A percentile compares a stretch with the other conserved stretches of the same genome.
Evolutionary conservation across 2,888 invertebrate species (phyloP).

Genomic region (Acrocera orbiculus): DNA sequence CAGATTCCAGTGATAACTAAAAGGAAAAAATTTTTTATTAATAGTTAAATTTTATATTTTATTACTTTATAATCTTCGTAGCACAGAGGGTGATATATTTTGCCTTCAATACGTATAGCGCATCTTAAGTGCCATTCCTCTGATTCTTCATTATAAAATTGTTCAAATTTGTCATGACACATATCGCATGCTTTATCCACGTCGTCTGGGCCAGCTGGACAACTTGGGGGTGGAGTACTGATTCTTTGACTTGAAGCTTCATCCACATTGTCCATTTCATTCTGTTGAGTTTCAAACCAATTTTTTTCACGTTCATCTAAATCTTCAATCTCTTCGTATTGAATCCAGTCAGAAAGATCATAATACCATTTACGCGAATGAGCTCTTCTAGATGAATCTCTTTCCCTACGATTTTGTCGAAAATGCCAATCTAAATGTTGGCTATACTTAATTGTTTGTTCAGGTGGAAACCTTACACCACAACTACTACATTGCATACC

Average conservation of each 20-base stretch:
- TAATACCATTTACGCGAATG: slow-evolving; percentile 83
- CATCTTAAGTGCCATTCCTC: slow-evolving; percentile 94
- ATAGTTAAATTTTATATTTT: no score
- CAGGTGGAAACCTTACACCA: slow-evolving; percentile 82
- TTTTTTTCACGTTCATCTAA: slow-evolving; percentile 77
- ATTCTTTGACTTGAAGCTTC: slow-evolving; percentile 34
- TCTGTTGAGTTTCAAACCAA: slow-evolving; percentile 62
- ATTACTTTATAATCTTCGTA: slow-evolving; percentile 67
- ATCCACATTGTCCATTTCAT: slow-evolving; percentile 37
- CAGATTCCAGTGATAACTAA: no score
- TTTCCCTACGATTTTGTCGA: slow-evolving; percentile 74
- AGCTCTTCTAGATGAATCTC: slow-evolving; percentile 68
- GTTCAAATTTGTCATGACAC: slow-evolving; percentile 84
- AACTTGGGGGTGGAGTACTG: slow-evolving; percentile 46
- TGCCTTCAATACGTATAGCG: slow-evolving; percentile 56
- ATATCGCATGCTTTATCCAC: slow-evolving; percentile 61
- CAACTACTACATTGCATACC: slow-evolving; percentile 96
- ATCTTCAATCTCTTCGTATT: slow-evolving; percentile 87
- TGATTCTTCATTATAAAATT: slow-evolving; percentile 90
- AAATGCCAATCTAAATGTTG: slow-evolving; percentile 99
- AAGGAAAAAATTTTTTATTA: no score
- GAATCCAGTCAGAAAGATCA: slow-evolving; percentile 77
- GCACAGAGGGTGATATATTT: slow-evolving; percentile 78
- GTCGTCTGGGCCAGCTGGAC: slow-evolving; percentile 48
- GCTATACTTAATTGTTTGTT: slow-evolving; percentile 75